A percentile compares a stretch with the other conserved stretches of the same genome.
phyloP scores from a whole-genome alignment of 2,113 vertebrate genomes.

The Hyla sarda region DNA sequence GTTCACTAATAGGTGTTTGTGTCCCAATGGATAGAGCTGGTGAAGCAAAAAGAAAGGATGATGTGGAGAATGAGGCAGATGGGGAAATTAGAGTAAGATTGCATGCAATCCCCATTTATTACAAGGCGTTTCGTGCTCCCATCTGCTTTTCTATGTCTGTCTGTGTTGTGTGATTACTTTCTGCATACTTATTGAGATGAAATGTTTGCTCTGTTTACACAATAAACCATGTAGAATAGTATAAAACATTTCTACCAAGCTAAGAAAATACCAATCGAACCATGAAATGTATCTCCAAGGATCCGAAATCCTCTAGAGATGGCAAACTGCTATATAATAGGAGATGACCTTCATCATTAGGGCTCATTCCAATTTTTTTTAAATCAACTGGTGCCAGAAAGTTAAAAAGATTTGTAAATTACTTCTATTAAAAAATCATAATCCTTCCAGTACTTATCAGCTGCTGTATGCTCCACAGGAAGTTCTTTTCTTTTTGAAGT shows the following conservation, averaged over 20 bases:
- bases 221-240: conserved; percentile 23
- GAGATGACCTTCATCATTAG: neutral
- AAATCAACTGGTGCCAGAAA: too few species aligned
- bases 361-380: neutral
- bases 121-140: conserved; percentile 18
- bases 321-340: neutral
- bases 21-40: neutral
- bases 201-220: conserved; percentile 20
- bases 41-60: conserved; percentile 1
- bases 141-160: conserved; percentile 19
- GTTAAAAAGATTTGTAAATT: too few species aligned
- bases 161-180: conserved; percentile 17
- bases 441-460: too few species aligned
- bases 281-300: neutral
- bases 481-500: too few species aligned
- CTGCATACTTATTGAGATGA: neutral
- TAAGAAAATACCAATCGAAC: neutral
- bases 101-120: conserved; percentile 7
- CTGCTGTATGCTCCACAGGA: too few species aligned
- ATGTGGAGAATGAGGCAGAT: conserved; percentile 35
- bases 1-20: conserved; percentile 41
- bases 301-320: neutral
- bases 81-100: conserved; percentile 35
- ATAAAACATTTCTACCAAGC: neutral
- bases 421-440: too few species aligned